Evolutionary conservation across 2,888 invertebrate species (phyloP).

Genomic region (Philaethria dido): DNA sequence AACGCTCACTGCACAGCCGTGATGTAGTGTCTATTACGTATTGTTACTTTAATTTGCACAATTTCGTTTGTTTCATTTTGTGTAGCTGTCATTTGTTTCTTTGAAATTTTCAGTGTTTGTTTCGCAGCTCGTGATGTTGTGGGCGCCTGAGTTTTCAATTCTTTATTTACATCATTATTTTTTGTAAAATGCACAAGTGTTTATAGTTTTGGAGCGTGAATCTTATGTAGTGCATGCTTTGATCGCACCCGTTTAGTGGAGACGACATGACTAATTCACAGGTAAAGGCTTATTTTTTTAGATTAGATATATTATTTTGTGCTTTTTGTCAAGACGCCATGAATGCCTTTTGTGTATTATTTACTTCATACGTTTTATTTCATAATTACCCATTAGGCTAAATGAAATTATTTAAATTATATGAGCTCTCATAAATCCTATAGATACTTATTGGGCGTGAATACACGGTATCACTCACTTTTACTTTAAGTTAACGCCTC

Average conservation of each 20-base stretch:
- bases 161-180: constrained; percentile 71
- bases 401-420: background rate
- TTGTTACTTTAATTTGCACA: constrained; percentile 52
- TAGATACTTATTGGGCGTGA: background rate
- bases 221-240: constrained; percentile 80
- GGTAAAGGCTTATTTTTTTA: constrained; percentile 70
- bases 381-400: background rate
- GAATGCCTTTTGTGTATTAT: constrained; percentile 1
- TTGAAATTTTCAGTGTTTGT: constrained; percentile 76
- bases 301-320: constrained; percentile 7
- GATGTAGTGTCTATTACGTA: constrained; percentile 51
- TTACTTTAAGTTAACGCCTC: constrained; percentile 16
- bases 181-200: constrained; percentile 74
- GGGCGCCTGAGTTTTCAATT: constrained; percentile 73
- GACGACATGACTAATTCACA: constrained; percentile 85
- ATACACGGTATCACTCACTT: background rate
- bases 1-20: constrained; percentile 47
- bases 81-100: constrained; percentile 72
- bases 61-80: constrained; percentile 54
- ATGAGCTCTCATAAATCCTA: constrained; percentile 2
- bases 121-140: constrained; percentile 75
- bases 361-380: background rate
- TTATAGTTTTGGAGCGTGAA: constrained; percentile 70
- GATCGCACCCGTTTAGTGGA: constrained; percentile 71
- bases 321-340: constrained; percentile 7